These are phyloP conservation scores for Drosophila bocki DNA, from an alignment of 1,140 invertebrate species.

Conservation along the genomic window DNA sequence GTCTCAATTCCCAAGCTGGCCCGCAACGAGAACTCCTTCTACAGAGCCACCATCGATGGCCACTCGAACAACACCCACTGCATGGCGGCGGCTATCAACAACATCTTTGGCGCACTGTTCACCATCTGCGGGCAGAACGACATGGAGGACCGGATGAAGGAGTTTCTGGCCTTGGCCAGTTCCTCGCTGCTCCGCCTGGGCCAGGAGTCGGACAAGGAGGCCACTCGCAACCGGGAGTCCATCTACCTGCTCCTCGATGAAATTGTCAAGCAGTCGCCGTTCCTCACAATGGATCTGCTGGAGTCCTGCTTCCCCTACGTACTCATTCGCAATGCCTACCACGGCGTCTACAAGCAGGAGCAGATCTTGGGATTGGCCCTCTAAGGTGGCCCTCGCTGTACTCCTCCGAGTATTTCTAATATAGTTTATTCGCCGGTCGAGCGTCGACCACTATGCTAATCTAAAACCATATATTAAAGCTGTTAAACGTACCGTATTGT, in stretches of 20 bases:
- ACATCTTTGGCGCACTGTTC: constrained; percentile 98
- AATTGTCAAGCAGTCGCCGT: constrained; percentile 98
- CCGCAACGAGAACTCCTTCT: constrained; percentile 94
- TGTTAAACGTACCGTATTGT: constrained; percentile 67
- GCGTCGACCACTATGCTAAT: constrained; percentile 53
- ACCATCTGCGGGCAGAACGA: constrained; percentile 97
- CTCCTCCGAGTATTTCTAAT: constrained; percentile 12
- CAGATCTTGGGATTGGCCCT: constrained; percentile 86
- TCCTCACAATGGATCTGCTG: constrained; percentile 98
- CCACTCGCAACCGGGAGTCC: constrained; percentile 96
- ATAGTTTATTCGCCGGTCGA: constrained; percentile 35
- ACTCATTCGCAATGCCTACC: constrained; percentile 97
- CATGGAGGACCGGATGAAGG: constrained; percentile 98
- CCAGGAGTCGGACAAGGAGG: constrained; percentile 98
- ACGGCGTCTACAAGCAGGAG: constrained; percentile 96
- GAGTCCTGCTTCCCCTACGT: constrained; percentile 99
- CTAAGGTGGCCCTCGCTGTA: constrained; percentile 27
- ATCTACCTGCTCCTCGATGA: constrained; percentile 97
- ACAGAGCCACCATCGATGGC: constrained; percentile 95
- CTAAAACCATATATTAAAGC: constrained; percentile 57
- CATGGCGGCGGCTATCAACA: constrained; percentile 97
- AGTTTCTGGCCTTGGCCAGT: constrained; percentile 98
- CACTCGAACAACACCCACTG: constrained; percentile 99
- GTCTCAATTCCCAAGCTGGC: constrained; percentile 99
- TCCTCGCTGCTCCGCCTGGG: constrained; percentile 97